Evolutionary conservation across 2,888 invertebrate genomes (phyloP).

Genomic region (Hyposoter didymator): DNA sequence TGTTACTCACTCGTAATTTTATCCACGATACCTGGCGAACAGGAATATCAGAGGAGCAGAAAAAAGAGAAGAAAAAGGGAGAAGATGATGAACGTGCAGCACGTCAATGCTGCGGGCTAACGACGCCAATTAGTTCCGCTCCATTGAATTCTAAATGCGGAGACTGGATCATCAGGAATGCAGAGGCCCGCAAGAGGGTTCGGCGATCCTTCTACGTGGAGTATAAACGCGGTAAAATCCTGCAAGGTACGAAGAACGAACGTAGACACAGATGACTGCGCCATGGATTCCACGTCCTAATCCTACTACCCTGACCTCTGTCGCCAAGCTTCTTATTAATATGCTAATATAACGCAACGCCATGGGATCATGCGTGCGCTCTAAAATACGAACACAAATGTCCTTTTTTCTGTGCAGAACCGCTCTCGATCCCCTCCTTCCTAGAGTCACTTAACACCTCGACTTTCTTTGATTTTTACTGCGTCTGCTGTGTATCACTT

Average conservation of each 20-base stretch:
- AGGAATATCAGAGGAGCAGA: conserved; percentile 7
- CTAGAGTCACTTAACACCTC: background rate
- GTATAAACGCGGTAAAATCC: conserved; percentile 57
- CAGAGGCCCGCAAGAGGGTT: conserved; percentile 79
- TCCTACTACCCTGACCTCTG: conserved; percentile 83
- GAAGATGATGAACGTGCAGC: conserved; percentile 3
- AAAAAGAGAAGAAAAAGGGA: conserved; percentile 5
- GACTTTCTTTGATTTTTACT: conserved; percentile 6
- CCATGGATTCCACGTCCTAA: conserved; percentile 75
- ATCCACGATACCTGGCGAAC: conserved; percentile 20
- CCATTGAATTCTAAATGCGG: conserved; percentile 84
- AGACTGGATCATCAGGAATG: conserved; percentile 81
- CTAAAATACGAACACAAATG: conserved; percentile 35
- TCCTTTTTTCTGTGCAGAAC: background rate
- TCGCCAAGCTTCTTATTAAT: conserved; percentile 84
- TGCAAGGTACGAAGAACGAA: conserved; percentile 18
- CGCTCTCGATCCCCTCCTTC: background rate
- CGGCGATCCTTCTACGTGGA: conserved; percentile 74
- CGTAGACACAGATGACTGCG: conserved; percentile 18
- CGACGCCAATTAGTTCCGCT: conserved; percentile 82
- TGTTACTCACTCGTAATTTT: background rate
- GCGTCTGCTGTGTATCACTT: conserved; percentile 21
- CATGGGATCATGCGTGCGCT: conserved; percentile 10
- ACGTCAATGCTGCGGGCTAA: conserved; percentile 55
- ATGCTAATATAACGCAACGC: conserved; percentile 81